Evolutionary conservation across 2,797 vertebrate genomes (phyloP), one percentile per base, ranked within the genome.

Genomic region (Chrosomus eos): DNA sequence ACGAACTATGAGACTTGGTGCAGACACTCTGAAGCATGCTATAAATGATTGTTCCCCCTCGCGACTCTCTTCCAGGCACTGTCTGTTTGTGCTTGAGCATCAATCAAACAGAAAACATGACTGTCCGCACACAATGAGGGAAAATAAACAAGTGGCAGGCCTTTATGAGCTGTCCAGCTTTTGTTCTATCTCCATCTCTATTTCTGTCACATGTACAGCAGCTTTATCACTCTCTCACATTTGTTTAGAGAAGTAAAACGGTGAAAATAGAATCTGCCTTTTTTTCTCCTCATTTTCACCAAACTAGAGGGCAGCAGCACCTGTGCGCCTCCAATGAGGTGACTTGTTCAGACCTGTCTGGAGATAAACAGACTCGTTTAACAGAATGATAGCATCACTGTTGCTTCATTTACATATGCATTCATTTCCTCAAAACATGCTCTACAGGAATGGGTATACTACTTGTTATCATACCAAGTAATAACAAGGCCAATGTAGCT

Each of bases 251-350:
- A 51, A 33, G 8, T 82, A 73, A 64, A 40, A 23, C 0, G 7
- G 53, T 72, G 26, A 62, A 62, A 40, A 82, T 13, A 51, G 11
- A 82, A 36, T 62, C 38, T 64, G n/a, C n/a, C 9, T 8, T 43
- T 78, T 62, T 16, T 5, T 18, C 14, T 36, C 9, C 40, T 48
- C 21, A 72, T 31, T 81, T 55, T 81, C 79, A 58, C 67, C 13
- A 76, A 86, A 86, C 64, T 55, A 85, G 81, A 83, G 81, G 33
- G 84, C 87, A 78, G 86, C 55, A 83, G 23, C 28, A 83, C 53
- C 71, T 75, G 23, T 23, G 53, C 1, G 0, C 51, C 58, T 75
- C 58, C 7, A 7, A 43, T 51, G 43, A 75, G 31, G 23, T 19
- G 43, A 82, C 58, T 8, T 38, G 81, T 51, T 82, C 71, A 83